Evolutionary conservation across 2,113 vertebrate species (phyloP).

Genomic region (Labeo catla): DNA sequence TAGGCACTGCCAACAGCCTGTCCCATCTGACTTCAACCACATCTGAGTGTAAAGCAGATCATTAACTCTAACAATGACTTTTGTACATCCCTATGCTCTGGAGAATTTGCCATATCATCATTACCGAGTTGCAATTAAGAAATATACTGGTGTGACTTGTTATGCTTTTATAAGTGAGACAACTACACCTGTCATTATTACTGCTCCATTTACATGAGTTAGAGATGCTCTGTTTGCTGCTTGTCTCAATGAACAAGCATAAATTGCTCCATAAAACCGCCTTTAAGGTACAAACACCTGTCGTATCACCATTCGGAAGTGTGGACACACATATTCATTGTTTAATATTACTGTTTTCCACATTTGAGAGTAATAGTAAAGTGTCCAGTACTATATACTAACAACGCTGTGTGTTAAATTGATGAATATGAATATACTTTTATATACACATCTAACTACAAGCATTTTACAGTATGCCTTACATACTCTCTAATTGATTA

Average conservation of each 20-base stretch:
- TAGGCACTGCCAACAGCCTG: constrained; percentile 27
- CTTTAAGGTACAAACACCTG: background rate
- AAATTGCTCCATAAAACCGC: background rate
- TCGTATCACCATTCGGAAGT: background rate
- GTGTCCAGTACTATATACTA: background rate
- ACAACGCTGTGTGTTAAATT: background rate
- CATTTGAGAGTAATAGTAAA: background rate
- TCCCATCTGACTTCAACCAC: constrained; percentile 26
- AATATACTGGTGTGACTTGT: constrained; percentile 8
- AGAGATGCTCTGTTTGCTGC: constrained; percentile 1
- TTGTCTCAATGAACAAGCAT: background rate
- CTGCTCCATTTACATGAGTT: constrained; percentile 21
- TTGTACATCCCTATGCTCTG: constrained; percentile 2
- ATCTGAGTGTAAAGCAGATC: constrained; percentile 47
- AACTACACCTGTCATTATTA: constrained; percentile 15
- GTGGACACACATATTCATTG: background rate
- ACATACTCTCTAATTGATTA: background rate
- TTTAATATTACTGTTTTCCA: background rate
- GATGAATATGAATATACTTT: background rate
- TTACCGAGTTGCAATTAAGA: constrained; percentile 33
- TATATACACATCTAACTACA: background rate
- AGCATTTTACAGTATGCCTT: background rate
- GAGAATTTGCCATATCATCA: background rate
- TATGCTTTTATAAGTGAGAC: constrained; percentile 21
- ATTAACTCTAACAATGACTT: constrained; percentile 49